Percentiles rank a stretch among this genome's conserved stretches.
Evolutionary conservation across 1,140 invertebrate genomes (phyloP).

Genomic region (Halotydeus destructor): DNA sequence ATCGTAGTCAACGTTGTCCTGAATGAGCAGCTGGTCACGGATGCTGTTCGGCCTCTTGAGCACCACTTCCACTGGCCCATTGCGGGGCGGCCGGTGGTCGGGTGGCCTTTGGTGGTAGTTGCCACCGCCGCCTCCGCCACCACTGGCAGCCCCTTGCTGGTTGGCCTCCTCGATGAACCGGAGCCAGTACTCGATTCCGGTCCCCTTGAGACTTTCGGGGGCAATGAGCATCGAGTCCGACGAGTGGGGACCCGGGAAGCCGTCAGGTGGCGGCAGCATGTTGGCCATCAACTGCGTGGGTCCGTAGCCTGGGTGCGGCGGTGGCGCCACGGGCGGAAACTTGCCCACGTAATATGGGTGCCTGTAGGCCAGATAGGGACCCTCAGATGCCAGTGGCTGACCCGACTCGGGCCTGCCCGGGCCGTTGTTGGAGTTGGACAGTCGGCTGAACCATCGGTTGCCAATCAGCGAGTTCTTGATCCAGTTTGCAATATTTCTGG

Average conservation of each 20-base stretch:
- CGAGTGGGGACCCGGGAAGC: slow-evolving; percentile 3
- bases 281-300: not conserved
- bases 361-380: too few relatives aligned
- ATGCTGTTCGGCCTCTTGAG: too few relatives aligned
- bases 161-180: slow-evolving; percentile 11
- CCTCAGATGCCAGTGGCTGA: not conserved
- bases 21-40: not conserved
- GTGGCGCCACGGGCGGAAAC: too few relatives aligned
- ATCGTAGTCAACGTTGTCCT: not conserved
- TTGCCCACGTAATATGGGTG: too few relatives aligned
- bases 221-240: slow-evolving; percentile 7
- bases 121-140: not conserved
- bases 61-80: too few relatives aligned
- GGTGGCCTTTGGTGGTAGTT: not conserved
- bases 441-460: too few relatives aligned
- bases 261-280: slow-evolving; percentile 1
- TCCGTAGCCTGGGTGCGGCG: not conserved
- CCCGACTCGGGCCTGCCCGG: too few relatives aligned
- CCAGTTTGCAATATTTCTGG: too few relatives aligned
- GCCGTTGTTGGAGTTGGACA: too few relatives aligned
- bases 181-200: slow-evolving; percentile 13
- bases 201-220: slow-evolving; percentile 4
- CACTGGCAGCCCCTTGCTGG: not conserved
- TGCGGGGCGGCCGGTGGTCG: not conserved
- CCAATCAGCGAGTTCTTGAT: too few relatives aligned